Evolutionary conservation across 2,113 vertebrate species (phyloP).

Genomic region (Symphodus melops): DNA sequence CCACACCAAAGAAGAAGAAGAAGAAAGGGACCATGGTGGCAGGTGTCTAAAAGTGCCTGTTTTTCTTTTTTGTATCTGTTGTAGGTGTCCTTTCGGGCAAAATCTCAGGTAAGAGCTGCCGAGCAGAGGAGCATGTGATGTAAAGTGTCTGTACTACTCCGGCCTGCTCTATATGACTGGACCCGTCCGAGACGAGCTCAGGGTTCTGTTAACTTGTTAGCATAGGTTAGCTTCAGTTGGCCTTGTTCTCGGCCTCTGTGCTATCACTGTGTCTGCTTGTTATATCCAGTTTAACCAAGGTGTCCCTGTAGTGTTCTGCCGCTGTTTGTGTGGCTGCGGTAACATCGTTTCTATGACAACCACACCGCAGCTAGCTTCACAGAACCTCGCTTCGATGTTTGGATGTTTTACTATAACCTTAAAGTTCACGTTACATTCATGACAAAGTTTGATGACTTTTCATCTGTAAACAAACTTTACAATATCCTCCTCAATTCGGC

Average conservation of each 20-base stretch:
- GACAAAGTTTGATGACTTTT: rapidly evolving
- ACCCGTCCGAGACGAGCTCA: neutral
- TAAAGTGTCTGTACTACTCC: rapidly evolving
- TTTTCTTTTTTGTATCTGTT: neutral
- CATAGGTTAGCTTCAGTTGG: neutral
- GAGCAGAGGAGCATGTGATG: neutral
- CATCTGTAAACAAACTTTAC: rapidly evolving
- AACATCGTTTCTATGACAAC: neutral
- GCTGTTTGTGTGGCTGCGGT: neutral
- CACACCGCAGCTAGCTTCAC: slow-evolving; percentile 16
- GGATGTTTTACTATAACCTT: neutral
- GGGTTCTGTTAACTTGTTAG: slow-evolving; percentile 30
- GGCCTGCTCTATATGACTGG: neutral
- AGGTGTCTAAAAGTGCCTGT: slow-evolving; percentile 19
- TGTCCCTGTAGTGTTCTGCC: neutral
- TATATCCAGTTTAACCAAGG: neutral
- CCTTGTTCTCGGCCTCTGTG: neutral
- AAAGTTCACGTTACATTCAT: neutral
- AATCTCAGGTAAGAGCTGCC: slow-evolving; percentile 51
- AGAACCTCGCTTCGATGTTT: neutral
- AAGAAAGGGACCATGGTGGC: slow-evolving; percentile 23
- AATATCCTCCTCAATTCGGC: neutral
- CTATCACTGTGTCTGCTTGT: neutral
- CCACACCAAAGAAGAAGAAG: neutral
- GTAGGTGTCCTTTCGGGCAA: slow-evolving; percentile 1